Evolutionary conservation across 2,888 invertebrate genomes (phyloP).

Genomic region (Perithous albicinctus): DNA sequence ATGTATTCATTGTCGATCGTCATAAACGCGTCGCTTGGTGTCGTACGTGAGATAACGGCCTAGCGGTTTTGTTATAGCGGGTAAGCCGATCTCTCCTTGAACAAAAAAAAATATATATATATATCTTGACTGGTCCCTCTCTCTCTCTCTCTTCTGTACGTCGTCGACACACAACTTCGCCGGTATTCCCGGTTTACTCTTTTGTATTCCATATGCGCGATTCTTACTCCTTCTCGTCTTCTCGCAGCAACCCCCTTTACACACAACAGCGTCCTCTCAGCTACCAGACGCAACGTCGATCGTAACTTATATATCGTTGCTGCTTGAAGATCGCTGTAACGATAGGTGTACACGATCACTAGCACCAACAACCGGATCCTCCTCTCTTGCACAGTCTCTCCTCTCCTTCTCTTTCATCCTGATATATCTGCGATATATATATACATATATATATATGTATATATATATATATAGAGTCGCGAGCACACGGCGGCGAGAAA

Average conservation of each 20-base stretch:
- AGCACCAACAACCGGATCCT: constrained; percentile 41
- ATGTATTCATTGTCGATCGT: constrained; percentile 19
- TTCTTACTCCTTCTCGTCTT: constrained; percentile 30
- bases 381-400: constrained; percentile 27
- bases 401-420: constrained; percentile 35
- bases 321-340: constrained; percentile 54
- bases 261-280: constrained; percentile 10
- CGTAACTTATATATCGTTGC: constrained; percentile 55
- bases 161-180: constrained; percentile 35
- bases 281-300: constrained; percentile 37
- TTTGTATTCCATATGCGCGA: constrained; percentile 61
- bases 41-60: constrained; percentile 58
- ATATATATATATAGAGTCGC: background rate
- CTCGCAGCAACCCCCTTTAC: constrained; percentile 29
- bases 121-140: constrained; percentile 11
- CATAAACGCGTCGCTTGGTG: constrained; percentile 40
- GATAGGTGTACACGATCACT: constrained; percentile 57
- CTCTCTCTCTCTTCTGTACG: too few species aligned
- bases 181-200: constrained; percentile 62
- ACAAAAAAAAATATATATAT: too few species aligned
- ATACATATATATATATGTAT: too few species aligned
- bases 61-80: constrained; percentile 55
- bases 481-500: constrained; percentile 33
- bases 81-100: constrained; percentile 46
- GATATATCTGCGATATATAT: constrained; percentile 48